A percentile compares a stretch with the other conserved stretches of the same genome.
These are phyloP conservation scores for Sphyrna mokarran DNA, from an alignment of 2,113 vertebrate genomes.

Conservation along the genomic window DNA sequence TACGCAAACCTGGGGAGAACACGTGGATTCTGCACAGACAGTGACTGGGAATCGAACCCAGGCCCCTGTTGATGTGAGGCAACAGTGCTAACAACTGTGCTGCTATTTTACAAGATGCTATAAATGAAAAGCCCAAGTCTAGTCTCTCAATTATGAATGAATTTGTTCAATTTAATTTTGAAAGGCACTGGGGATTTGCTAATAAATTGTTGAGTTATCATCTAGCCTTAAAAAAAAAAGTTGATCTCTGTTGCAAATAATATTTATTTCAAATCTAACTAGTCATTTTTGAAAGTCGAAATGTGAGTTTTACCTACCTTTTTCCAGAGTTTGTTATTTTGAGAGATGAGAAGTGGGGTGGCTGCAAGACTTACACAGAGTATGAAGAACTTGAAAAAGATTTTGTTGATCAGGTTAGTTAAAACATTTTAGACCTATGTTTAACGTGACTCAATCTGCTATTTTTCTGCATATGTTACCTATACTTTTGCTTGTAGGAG, in stretches of 20 bases:
- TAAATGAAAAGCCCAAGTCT: neutral
- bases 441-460: neutral
- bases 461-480: neutral
- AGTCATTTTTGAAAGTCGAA: too few species aligned
- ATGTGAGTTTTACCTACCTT: neutral
- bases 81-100: too few species aligned
- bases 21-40: too few species aligned
- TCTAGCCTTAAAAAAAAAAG: neutral
- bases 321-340: conserved; percentile 78
- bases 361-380: conserved; percentile 76
- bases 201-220: neutral
- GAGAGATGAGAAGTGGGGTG: conserved; percentile 88
- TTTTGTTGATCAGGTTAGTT: conserved; percentile 76
- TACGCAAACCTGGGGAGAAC: too few species aligned
- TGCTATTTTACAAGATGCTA: neutral
- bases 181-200: neutral
- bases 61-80: too few species aligned
- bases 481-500: neutral
- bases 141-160: neutral
- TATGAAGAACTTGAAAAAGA: conserved; percentile 83
- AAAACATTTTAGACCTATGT: neutral
- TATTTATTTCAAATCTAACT: neutral
- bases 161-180: neutral
- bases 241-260: neutral
- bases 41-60: too few species aligned